phyloP scores from a whole-genome alignment of 2,888 invertebrate species.

The Piscicola geometra region DNA sequence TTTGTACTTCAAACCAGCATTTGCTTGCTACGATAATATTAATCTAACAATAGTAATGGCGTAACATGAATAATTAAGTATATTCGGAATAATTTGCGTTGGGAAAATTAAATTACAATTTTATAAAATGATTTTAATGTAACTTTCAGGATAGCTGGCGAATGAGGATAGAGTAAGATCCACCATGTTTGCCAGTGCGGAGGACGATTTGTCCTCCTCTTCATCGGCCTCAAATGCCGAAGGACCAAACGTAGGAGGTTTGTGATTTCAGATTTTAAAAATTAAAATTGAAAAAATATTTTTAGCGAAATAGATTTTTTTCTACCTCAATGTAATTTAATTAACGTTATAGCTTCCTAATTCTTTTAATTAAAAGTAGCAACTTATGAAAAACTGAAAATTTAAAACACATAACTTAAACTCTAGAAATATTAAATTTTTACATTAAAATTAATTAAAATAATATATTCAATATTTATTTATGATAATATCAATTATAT shows the following conservation, averaged over 20 bases:
- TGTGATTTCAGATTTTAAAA: not conserved
- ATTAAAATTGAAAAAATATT: too few relatives aligned
- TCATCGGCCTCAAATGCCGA: not conserved
- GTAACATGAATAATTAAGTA: constrained; percentile 5
- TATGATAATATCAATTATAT: too few relatives aligned
- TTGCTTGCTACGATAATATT: not conserved
- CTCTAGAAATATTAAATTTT: too few relatives aligned
- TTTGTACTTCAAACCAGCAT: too few relatives aligned
- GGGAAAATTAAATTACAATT: not conserved
- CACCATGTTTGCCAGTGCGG: constrained; percentile 6
- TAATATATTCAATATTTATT: too few relatives aligned
- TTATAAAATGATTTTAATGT: not conserved
- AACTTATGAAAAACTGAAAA: too few relatives aligned
- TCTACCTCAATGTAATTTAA: too few relatives aligned
- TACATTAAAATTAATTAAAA: too few relatives aligned
- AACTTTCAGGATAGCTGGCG: not conserved
- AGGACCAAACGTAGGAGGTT: not conserved
- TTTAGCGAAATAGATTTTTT: too few relatives aligned
- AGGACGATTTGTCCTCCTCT: not conserved
- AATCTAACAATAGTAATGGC: not conserved
- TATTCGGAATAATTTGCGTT: not conserved
- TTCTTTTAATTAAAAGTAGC: too few relatives aligned
- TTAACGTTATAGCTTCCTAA: too few relatives aligned
- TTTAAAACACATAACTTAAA: too few relatives aligned
- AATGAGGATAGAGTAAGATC: not conserved